Base-by-base conservation (phyloP, 2,797 vertebrate genomes). In the Oryzias dopingdopingensis region DNA sequence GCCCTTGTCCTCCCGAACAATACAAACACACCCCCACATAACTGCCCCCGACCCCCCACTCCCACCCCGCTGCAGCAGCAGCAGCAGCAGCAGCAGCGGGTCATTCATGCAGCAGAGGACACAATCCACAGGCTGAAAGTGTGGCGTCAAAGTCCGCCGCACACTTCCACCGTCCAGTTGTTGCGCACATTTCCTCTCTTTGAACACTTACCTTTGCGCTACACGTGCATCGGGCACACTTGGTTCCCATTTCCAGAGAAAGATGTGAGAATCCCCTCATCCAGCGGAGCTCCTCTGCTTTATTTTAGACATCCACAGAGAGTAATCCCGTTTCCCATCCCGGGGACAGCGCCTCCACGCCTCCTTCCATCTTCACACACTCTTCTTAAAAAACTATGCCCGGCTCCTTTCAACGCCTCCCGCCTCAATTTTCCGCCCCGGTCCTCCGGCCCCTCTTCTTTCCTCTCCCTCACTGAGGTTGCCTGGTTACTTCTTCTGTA, bases 241-340 rank as follows among this genome's bases (percentile, higher is more conserved):
- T 85, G 87, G 86, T 88, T 91, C 85, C 90, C 90, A 91, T 91
- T 72, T 86, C 89, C 76, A 60, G 81, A 77, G 77, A 79, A 83
- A 62, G 52, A 70, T 79, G 86, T 87, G 86, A 91, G 85, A 87
- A 89, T 91, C 90, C 88, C 87, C 72, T 79, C 77, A 77, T 74
- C 70, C 60, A 63, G 62, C n/a, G 76, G 57, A 70, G 83, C 77
- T 80, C 72, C 79, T 65, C 67, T 32, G 82, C 57, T 79, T 51
- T 67, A 37, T 29, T 26, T 79, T 81, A 74, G 68, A 83, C 85
- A 83, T 90, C 90, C 90, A 86, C 77, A 69, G 71, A 26, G 82
- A 67, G 81, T 92, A 92, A 92, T 92, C 89, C 91, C 87, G 74
- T 84, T 77, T 90, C 85, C 90, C 91, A 92, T 92, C 72, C 89